Conservation (phyloP, 1,140 invertebrate species). For the Psix sp. region DNA sequence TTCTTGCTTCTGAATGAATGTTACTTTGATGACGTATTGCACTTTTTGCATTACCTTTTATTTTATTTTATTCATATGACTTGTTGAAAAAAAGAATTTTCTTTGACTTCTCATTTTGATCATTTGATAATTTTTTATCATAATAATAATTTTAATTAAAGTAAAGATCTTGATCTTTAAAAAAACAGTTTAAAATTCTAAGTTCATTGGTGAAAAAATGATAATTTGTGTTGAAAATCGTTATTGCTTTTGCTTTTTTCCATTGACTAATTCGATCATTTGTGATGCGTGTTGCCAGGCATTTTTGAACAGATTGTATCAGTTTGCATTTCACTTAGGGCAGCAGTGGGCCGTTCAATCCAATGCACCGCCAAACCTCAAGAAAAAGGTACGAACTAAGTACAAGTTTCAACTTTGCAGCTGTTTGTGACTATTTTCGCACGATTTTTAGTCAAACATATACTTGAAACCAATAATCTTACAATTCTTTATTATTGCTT, state of each 20-base stretch:
- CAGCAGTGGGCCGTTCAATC: slow-evolving; percentile 85
- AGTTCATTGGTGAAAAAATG: no score
- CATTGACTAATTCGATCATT: slow-evolving; percentile 75
- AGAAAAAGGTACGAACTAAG: slow-evolving; percentile 82
- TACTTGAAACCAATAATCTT: no score
- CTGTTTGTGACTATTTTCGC: no score
- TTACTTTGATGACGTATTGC: slow-evolving; percentile 54
- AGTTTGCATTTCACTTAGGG: slow-evolving; percentile 87
- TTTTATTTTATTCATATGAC: slow-evolving; percentile 24
- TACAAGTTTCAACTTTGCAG: no score
- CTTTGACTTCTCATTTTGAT: no score
- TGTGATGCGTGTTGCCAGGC: slow-evolving; percentile 77
- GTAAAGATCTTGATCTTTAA: no score
- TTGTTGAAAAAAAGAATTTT: slow-evolving; percentile 5
- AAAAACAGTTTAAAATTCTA: no score
- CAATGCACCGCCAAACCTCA: slow-evolving; percentile 81
- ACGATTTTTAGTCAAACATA: no score
- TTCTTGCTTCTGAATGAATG: slow-evolving; percentile 14
- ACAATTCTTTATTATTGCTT: neutral
- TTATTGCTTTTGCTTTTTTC: slow-evolving; percentile 62
- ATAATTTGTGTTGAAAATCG: slow-evolving; percentile 39
- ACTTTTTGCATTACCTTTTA: slow-evolving; percentile 58
- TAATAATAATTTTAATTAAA: no score
- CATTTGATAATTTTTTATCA: no score
- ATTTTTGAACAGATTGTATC: slow-evolving; percentile 81